Evolutionary conservation across 2,113 vertebrate species (phyloP).

Genomic region (Protobothrops flavoviridis): DNA sequence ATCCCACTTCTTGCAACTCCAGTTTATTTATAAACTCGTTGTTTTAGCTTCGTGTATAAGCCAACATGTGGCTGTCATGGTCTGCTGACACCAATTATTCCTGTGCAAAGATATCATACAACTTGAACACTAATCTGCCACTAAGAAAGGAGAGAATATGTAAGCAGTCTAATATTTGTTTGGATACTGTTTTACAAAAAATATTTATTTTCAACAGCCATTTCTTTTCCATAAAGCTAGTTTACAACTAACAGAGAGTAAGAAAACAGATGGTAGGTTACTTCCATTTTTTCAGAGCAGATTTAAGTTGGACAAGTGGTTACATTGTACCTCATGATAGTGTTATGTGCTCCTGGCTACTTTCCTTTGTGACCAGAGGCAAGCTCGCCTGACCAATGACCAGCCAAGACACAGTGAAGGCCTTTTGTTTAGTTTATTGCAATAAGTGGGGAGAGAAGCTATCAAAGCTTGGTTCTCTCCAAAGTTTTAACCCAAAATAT

Average conservation of each 20-base stretch:
- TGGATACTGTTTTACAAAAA: not conserved
- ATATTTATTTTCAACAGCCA: not conserved
- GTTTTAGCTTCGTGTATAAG: not conserved
- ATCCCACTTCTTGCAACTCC: not conserved
- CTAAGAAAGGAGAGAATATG: not conserved
- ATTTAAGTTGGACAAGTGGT: not conserved
- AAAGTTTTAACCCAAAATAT: too few relatives aligned
- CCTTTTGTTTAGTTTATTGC: too few relatives aligned
- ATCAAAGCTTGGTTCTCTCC: too few relatives aligned
- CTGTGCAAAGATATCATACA: not conserved
- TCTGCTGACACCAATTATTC: not conserved
- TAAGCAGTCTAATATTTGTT: not conserved
- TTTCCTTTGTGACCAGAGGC: too few relatives aligned
- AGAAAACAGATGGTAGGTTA: not conserved
- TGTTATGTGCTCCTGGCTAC: too few relatives aligned
- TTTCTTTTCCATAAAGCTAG: not conserved
- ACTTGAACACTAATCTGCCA: not conserved
- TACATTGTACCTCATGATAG: not conserved
- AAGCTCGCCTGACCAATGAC: too few relatives aligned
- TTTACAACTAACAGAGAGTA: not conserved
- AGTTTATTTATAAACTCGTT: not conserved
- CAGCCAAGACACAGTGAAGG: too few relatives aligned
- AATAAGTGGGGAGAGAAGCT: too few relatives aligned
- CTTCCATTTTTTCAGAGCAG: not conserved
- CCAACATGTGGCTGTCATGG: not conserved